These are phyloP conservation scores for Agonum fuliginosum DNA, from an alignment of 2,888 invertebrate species.

Conservation along the genomic window DNA sequence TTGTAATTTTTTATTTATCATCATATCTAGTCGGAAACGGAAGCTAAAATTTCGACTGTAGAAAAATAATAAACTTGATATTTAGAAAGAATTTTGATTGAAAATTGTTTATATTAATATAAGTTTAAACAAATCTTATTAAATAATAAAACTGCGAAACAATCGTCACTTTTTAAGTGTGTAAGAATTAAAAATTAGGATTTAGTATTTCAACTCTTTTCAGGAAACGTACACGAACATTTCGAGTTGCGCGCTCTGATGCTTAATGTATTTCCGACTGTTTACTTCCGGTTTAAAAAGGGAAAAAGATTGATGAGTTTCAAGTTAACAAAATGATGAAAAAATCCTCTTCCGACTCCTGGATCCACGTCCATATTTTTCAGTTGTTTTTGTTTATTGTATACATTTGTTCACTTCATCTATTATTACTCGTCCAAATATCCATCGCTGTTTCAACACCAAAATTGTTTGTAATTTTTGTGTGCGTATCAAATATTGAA, in stretches of 20 bases:
- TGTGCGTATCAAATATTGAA: not conserved
- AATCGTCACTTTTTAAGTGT: too few relatives aligned
- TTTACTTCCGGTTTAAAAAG: slow-evolving; percentile 38
- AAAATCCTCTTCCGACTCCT: not conserved
- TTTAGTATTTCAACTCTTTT: too few relatives aligned
- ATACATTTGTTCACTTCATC: not conserved
- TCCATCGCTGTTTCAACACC: not conserved
- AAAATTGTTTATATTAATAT: too few relatives aligned
- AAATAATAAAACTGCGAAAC: too few relatives aligned
- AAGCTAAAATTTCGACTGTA: too few relatives aligned
- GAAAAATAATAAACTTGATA: too few relatives aligned
- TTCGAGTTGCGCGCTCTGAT: not conserved
- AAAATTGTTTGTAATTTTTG: not conserved
- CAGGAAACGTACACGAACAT: slow-evolving; percentile 23
- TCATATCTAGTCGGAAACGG: too few relatives aligned
- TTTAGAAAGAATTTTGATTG: too few relatives aligned
- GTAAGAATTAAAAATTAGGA: too few relatives aligned
- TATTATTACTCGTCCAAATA: slow-evolving; percentile 9
- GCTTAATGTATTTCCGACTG: slow-evolving; percentile 44
- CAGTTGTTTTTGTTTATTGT: not conserved
- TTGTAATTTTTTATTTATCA: too few relatives aligned
- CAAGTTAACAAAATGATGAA: slow-evolving; percentile 38
- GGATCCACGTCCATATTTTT: not conserved
- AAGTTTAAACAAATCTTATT: too few relatives aligned
- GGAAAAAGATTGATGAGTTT: slow-evolving; percentile 42